Evolutionary conservation across 2,888 invertebrate species (phyloP), one percentile per base, ranked within the genome.

Genomic region (Caenorhabditis sp.): DNA sequence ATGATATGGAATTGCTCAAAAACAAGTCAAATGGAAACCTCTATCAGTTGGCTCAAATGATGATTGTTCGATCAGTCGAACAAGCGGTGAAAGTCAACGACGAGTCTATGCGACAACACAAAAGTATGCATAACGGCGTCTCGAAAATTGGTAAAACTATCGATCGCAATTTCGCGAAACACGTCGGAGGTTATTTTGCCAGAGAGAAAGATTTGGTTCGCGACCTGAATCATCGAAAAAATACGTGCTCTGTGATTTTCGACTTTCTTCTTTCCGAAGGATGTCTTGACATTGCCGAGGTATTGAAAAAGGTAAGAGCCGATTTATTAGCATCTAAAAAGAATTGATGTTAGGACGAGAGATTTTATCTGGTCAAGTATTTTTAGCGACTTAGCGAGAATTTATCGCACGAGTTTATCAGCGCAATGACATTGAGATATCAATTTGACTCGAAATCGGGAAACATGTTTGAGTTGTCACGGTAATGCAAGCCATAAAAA

Each of bases 81-180:
- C 19, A 58, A 19, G 67, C 70, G 26, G 55, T 31, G 24, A 66
- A 53, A 31, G 27, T 65, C 43, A 31, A 51, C 1, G 72, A 77
- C n/a, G 76, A 78, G 62, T 43, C 58, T 17, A 23, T 69, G 37
- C 66, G 63, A 2, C 60, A 71, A 23, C 94, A 94, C 87, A 91
- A 94, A 81, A 91, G 91, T 72, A 90, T 94, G 19, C 95, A 95
- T 87, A 91, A 92, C 79, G 91, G 92, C 5, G 91, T 92, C 4
- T 97, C 97, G 0, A 93, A 95, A 91, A 94, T 97, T 59, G 97
- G 97, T 61, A 97, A 97, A 90, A 93, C 94, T 0, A 94, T 99
- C 82, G 97, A 99, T 88, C 60, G 77, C 31, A 21, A 68, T 4
- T 77, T 86, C 58, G 68, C 75, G 1, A 55, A 69, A 21, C 69